Evolutionary conservation across 64 coral and sea anemone species (phyloP), one percentile per base, ranked within the genome.

Genomic region (Actinia equina): DNA sequence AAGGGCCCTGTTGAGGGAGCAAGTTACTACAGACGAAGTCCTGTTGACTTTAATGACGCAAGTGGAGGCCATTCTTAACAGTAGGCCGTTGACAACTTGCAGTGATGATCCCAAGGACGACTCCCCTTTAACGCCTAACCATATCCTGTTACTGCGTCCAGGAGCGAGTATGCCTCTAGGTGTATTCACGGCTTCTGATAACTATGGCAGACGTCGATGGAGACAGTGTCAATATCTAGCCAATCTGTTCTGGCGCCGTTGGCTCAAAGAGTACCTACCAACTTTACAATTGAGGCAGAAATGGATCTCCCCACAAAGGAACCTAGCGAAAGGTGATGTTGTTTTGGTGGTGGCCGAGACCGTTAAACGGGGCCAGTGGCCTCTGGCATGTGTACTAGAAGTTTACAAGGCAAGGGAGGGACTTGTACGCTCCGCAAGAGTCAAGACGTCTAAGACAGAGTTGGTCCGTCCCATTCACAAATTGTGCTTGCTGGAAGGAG

Each of bases 201-300:
- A 67, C 5, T 77, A 91, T 44, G 22, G 44, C 9, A 69, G 83
- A 22, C 54, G 79, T 25, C 19, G 71, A 85, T 85, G 83, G 83
- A 19, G 89, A 30, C 60, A 79, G 17, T 30, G 60, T 20, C 19
- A 92, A 18, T 87, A 83, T 60, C 45, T 92, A 3, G 80, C 60
- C 4, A 46, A 87, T 17, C 27, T 87, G 44, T 92, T 88, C 60
- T 88, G 86, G 90, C 26, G 12, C 16, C 45, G 90, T 43, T 92
- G 90, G 89, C 27, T 65, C 15, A 67, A 37, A 43, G 90, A 87
- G 55, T 81, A 92, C 45, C n/a, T 92, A 16, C 90, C 84, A 16
- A 63, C 18, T 2, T 23, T 92, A n/a, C 85, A 92, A n/a, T 6
- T 43, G 27, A 80, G 85, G 18, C 85, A 87, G n/a, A 89, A 89